Base-by-base conservation (phyloP, 2,888 invertebrate genomes). In the Cancer borealis region DNA sequence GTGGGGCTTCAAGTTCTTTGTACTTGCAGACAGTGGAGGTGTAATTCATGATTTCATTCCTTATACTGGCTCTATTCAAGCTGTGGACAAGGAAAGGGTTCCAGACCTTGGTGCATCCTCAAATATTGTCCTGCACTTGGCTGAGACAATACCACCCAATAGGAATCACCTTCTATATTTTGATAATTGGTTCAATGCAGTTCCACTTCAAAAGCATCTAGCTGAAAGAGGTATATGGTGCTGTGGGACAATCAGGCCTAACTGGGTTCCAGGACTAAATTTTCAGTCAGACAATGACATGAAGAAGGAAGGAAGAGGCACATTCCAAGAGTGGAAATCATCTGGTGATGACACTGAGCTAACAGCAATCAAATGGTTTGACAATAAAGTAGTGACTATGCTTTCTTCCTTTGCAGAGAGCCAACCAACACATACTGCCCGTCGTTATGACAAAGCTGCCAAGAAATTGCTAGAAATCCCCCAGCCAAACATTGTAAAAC, bases 311-410 rank as follows among this genome's bases (percentile, higher is more conserved):
- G 92, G 95, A 79, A 96, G 96, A 94, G 95, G 96, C 92, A 94
- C 96, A 95, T 21, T 3, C 3, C 4, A 30, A 47, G 89, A 89
- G 6, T 21, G 12, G n/a, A n/a, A 49, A 8, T 49, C 49, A 87
- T 26, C 30, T 30, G 87, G n/a, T 88, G 92, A 60, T 26, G 60
- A 60, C 47, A 90, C 6, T 21, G 17, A 88, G 14, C 17, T 91
- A 10, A 92, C 79, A 87, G 88, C n/a, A 30, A 96, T 95, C 95
- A 96, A 94, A 95, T 96, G 95, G 96, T 96, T 96, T 93, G 96
- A 95, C 54, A 54, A 54, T 54, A 54, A 54, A 14, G 54, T 1
- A 54, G 54, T 54, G 8, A 54, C 54, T 14, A 95, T 96, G 95
- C 94, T 96, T 8, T 96, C 96, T 14, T 96, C 96, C 21, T 96